phyloP scores from a whole-genome alignment of 2,888 invertebrate species.

The Plagiodera versicolora region DNA sequence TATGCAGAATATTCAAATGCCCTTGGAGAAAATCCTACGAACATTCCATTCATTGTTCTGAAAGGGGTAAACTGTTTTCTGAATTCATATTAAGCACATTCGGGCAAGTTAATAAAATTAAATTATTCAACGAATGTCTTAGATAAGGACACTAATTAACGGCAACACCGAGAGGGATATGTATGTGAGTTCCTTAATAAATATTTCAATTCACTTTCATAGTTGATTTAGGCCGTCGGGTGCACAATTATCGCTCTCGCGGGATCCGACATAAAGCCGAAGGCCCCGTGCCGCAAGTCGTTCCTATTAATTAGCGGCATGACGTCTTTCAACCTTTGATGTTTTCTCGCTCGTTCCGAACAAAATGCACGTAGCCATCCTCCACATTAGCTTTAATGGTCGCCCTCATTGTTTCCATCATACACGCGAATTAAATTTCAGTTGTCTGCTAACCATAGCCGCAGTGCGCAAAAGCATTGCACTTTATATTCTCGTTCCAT shows the following conservation, averaged over 20 bases:
- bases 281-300: slow-evolving; percentile 49
- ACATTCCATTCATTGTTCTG: too few species aligned
- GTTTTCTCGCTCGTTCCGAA: slow-evolving; percentile 27
- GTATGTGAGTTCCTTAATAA: slow-evolving; percentile 55
- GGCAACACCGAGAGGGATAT: slow-evolving; percentile 48
- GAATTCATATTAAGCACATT: slow-evolving; percentile 24
- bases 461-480: not conserved
- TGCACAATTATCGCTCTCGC: slow-evolving; percentile 48
- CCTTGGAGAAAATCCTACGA: too few species aligned
- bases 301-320: slow-evolving; percentile 54
- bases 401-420: slow-evolving; percentile 25
- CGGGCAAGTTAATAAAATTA: slow-evolving; percentile 29
- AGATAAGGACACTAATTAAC: slow-evolving; percentile 51
- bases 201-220: slow-evolving; percentile 56
- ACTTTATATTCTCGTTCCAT: not conserved
- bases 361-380: slow-evolving; percentile 24
- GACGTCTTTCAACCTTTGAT: slow-evolving; percentile 46
- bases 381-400: slow-evolving; percentile 25
- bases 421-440: slow-evolving; percentile 22
- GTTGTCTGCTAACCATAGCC: not conserved
- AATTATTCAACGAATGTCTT: slow-evolving; percentile 45
- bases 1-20: too few species aligned
- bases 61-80: too few species aligned
- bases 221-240: slow-evolving; percentile 54
- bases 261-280: slow-evolving; percentile 50